Conservation (phyloP, 2,888 invertebrate species). For the Machimus rusticus region DNA sequence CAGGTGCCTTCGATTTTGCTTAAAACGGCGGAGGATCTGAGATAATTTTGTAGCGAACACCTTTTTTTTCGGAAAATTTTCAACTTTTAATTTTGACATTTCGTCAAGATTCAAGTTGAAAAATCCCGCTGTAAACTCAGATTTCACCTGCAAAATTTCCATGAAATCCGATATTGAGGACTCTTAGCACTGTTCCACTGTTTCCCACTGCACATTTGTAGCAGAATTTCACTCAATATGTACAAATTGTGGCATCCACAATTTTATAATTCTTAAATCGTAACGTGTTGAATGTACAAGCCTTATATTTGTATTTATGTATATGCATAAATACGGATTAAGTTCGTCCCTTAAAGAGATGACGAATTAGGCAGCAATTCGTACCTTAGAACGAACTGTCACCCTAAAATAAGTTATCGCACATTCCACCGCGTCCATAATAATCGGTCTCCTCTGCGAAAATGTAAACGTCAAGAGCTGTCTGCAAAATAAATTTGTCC, state of each 20-base stretch:
- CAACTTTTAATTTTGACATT: too few relatives aligned
- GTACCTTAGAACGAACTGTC: neutral
- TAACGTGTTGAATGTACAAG: neutral
- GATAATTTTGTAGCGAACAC: too few relatives aligned
- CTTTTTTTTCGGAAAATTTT: too few relatives aligned
- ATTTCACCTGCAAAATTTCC: too few relatives aligned
- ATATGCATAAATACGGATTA: neutral
- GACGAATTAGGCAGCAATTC: neutral
- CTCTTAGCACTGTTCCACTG: too few relatives aligned
- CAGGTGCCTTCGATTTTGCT: too few relatives aligned
- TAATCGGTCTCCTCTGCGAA: neutral
- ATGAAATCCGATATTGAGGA: too few relatives aligned
- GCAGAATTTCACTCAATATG: too few relatives aligned
- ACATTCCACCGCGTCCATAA: neutral
- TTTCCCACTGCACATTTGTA: too few relatives aligned
- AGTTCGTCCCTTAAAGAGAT: neutral
- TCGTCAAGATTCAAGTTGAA: too few relatives aligned
- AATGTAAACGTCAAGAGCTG: slow-evolving; percentile 11
- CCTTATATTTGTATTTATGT: neutral
- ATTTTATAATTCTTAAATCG: neutral
- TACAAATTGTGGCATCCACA: neutral
- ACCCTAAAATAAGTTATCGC: neutral
- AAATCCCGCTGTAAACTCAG: too few relatives aligned
- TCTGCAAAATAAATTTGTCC: slow-evolving; percentile 1
- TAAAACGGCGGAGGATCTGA: too few relatives aligned